Conservation (phyloP, 2,797 vertebrate genomes). For the Alectoris magna region DNA sequence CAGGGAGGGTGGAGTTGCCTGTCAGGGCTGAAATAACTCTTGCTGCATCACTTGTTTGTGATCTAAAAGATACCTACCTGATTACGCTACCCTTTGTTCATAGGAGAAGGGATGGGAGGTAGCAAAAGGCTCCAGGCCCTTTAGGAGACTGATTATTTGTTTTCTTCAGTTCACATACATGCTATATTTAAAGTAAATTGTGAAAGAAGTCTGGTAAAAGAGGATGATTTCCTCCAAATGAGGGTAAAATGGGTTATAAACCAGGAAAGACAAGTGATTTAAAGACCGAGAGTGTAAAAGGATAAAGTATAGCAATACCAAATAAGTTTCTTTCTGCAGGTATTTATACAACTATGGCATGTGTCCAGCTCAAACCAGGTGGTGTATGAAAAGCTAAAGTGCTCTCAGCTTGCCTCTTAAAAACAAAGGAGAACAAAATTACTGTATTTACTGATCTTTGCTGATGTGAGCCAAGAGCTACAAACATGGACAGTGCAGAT, state of each 20-base stretch:
- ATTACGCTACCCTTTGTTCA: background rate
- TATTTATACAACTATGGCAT: background rate
- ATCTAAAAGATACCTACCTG: background rate
- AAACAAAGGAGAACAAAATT: background rate
- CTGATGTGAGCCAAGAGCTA: background rate
- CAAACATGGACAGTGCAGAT: background rate
- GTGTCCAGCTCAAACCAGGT: slow-evolving; percentile 46
- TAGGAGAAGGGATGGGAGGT: background rate
- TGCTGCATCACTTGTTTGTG: background rate
- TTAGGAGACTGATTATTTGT: background rate
- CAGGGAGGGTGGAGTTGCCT: background rate
- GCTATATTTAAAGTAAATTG: background rate
- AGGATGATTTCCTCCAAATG: background rate
- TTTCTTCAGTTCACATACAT: background rate
- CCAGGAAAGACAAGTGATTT: background rate
- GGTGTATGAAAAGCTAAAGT: slow-evolving; percentile 8
- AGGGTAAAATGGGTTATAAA: background rate
- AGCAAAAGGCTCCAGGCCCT: background rate
- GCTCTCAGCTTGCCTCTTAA: background rate
- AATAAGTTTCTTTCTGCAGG: background rate
- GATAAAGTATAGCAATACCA: background rate
- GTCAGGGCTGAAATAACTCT: background rate
- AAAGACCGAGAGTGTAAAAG: background rate
- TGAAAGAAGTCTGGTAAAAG: background rate
- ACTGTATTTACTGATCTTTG: background rate